Evolutionary conservation across 2,888 invertebrate species (phyloP), one percentile per base, ranked within the genome.

Genomic region (Eupithecia exiguata): DNA sequence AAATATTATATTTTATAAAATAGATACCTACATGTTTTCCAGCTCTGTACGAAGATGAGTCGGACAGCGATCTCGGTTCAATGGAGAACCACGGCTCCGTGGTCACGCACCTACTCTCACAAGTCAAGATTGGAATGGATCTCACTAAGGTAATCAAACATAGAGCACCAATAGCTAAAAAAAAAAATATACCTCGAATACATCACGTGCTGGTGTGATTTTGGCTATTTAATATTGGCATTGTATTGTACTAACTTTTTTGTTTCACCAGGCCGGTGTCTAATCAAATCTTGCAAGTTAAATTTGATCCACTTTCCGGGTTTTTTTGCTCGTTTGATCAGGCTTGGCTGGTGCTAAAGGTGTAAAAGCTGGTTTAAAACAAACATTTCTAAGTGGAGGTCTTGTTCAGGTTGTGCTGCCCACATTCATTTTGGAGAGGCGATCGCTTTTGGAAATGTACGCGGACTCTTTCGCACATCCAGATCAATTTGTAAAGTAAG

Each of bases 401-500:
- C 10, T 36, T 21, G 84, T 84, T 0, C 86, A 94, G 94, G 98
- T 99, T 77, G 99, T 99, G 70, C 95, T 99, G 79, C 99, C 99
- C 35, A 99, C 99, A 38, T 99, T 99, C 89, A 99, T 99, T 83
- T 94, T 99, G 83, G 99, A 99, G 90, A 96, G 99, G 90, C 96
- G 99, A 77, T 99, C 99, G 0, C 95, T 99, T 58, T 95, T 99
- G 67, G 99, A 99, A 95, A 99, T 99, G 99, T 99, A 99, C 91
- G 99, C 99, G 68, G 99, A 99, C 94, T 99, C 99, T 89, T 99
- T 99, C 94, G 99, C 99, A 16, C 99, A 99, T 95, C 99, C 99
- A 0, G 99, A 99, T 92, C 96, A 99, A 84, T 99, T 99, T 93
- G 95, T 97, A 78, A 97, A 96, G 98, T 98, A 92, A 89, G 93